phyloP scores from a whole-genome alignment of 2,888 invertebrate species.

The Axea sp. region DNA sequence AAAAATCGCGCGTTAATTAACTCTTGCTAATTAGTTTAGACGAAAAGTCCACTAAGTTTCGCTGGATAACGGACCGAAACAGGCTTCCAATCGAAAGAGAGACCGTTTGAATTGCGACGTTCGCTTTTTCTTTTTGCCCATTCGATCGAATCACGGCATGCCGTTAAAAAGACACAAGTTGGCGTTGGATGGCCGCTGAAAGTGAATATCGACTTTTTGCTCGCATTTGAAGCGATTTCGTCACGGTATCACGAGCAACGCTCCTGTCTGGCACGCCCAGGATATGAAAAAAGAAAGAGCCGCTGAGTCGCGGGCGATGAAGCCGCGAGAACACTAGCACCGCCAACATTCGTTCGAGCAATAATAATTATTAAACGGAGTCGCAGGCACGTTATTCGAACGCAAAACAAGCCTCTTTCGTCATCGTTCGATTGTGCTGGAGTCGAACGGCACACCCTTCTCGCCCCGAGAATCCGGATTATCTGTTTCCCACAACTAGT shows the following conservation, averaged over 20 bases:
- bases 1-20: too few species aligned
- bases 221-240: constrained; percentile 56
- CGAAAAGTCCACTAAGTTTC: background rate
- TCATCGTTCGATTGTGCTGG: constrained; percentile 57
- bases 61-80: constrained; percentile 3
- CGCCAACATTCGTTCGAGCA: constrained; percentile 39
- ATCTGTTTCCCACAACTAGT: constrained; percentile 58
- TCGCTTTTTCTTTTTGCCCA: constrained; percentile 36
- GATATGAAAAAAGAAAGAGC: constrained; percentile 58
- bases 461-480: constrained; percentile 55
- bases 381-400: constrained; percentile 46
- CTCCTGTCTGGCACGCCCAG: constrained; percentile 61
- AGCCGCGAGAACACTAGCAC: constrained; percentile 50
- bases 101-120: constrained; percentile 22
- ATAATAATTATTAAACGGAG: constrained; percentile 57
- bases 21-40: too few species aligned
- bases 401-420: constrained; percentile 59
- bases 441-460: constrained; percentile 53
- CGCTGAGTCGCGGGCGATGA: constrained; percentile 39
- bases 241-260: constrained; percentile 60
- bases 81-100: constrained; percentile 33
- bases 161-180: constrained; percentile 46
- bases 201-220: constrained; percentile 61
- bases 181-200: constrained; percentile 53
- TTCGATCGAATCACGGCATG: constrained; percentile 37